Percentiles rank a stretch among this genome's conserved stretches.
These are phyloP conservation scores for Trichopoda pennipes DNA, from an alignment of 2,888 invertebrate genomes.

Conservation along the genomic window DNA sequence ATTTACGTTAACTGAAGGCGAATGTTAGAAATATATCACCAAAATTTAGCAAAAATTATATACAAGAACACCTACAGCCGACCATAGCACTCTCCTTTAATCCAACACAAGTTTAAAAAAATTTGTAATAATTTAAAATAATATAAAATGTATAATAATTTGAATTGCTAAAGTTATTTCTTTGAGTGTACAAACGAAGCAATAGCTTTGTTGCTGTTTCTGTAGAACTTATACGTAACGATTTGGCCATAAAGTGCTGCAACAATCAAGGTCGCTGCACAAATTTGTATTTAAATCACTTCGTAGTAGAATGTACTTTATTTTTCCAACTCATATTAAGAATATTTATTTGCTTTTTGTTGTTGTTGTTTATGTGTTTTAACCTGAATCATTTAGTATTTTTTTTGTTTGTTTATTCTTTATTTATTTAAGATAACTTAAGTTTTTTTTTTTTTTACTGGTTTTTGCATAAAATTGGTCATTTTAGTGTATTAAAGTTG, in stretches of 20 bases:
- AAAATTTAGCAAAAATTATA: no score
- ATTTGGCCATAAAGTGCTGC: conserved; percentile 54
- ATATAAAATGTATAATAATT: no score
- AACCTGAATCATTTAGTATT: conserved; percentile 8
- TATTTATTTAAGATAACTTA: no score
- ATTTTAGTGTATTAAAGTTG: conserved; percentile 59
- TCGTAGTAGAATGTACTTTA: conserved; percentile 18
- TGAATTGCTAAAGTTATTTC: neutral
- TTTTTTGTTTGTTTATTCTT: conserved; percentile 7
- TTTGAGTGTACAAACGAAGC: conserved; percentile 17
- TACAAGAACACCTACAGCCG: no score
- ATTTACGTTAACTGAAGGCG: no score
- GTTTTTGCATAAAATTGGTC: conserved; percentile 58
- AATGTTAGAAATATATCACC: no score
- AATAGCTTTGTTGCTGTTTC: conserved; percentile 8
- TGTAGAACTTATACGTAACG: neutral
- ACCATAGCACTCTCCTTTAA: no score
- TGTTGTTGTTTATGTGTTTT: no score
- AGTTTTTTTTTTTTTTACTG: neutral
- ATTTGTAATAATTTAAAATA: no score
- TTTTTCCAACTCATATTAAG: neutral
- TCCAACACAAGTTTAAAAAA: no score
- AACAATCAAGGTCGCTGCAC: conserved; percentile 65
- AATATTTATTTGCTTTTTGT: conserved; percentile 34
- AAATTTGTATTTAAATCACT: conserved; percentile 69